Conservation (phyloP, 2,113 vertebrate genomes). For the Mustela nigripes region DNA sequence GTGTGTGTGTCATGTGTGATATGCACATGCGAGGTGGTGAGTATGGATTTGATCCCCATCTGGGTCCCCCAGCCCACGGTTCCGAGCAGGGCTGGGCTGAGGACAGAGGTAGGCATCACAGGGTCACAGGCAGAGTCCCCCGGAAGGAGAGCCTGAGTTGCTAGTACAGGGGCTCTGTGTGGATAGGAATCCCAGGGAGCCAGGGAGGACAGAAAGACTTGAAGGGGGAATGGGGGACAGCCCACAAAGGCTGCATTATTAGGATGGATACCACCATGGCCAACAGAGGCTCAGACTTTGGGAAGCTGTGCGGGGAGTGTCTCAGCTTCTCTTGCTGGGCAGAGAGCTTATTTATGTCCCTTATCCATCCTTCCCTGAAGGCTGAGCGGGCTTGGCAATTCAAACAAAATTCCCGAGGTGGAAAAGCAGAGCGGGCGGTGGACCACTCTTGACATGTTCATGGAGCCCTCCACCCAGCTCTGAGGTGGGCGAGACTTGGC, state of each 20-base stretch:
- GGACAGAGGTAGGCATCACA: not conserved
- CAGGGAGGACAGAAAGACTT: not conserved
- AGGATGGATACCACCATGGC: not conserved
- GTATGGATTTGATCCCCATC: not conserved
- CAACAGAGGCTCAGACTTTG: not conserved
- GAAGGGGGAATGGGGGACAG: not conserved
- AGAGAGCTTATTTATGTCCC: not conserved
- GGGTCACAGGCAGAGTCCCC: not conserved
- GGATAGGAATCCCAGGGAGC: not conserved
- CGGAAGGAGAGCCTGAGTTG: not conserved
- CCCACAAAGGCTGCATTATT: not conserved
- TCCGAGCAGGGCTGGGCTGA: not conserved
- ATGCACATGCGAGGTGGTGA: not conserved
- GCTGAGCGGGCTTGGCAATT: not conserved
- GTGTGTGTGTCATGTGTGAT: not conserved
- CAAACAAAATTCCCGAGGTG: not conserved
- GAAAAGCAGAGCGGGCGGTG: not conserved
- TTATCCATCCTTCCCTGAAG: not conserved
- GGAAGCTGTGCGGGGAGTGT: not conserved
- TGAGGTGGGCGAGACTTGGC: accelerated
- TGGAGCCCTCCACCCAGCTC: not conserved
- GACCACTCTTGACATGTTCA: not conserved
- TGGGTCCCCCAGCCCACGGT: not conserved
- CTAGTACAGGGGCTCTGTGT: not conserved
- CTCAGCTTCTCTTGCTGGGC: not conserved